Evolutionary conservation across 2,888 invertebrate species (phyloP), one percentile per base, ranked within the genome.

Genomic region (Megalurothrips usitatus): DNA sequence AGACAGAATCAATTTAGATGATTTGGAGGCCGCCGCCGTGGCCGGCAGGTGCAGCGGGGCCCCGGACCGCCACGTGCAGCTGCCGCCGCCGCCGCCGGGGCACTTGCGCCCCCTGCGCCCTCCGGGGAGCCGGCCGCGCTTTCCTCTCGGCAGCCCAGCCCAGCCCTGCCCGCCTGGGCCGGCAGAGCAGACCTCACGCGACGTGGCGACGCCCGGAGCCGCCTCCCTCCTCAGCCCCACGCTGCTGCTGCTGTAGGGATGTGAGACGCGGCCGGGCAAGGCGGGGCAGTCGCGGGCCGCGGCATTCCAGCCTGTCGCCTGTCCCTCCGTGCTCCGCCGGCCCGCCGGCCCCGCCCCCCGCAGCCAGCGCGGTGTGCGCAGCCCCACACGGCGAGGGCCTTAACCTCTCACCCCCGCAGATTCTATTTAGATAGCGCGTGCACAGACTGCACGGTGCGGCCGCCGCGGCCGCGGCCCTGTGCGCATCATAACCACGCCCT

Each of bases 381-480:
- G 58, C 58, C 34, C 34, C 34, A 43, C 17, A 17, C 58, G 58
- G 58, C 11, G 58, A 6, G 68, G 68, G 23, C 68, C 68, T 75
- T 75, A 26, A 26, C 68, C 68, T 26, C 68, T 75, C 26, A 26
- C 68, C 68, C 68, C 68, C 26, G 68, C 68, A 75, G 68, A 75
- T 75, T 75, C 68, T 26, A 75, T 75, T 75, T 75, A 75, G 68
- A 75, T 75, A 75, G 26, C 23, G 68, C 68, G 26, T 58, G 58
- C 14, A 58, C 58, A 58, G 58, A 17, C 19, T 17, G 58, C 58
- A 12, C 9, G n/a, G 23, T 26, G 68, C 26, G 11, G 68, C 1
- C 34, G 34, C 3, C 2, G 34, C 34, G 23, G 34, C 3, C 2
- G 34, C 34, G 23, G 68, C 68, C 34, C 34, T 11, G 26, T 26